A percentile compares a stretch with the other conserved stretches of the same genome.
These are phyloP conservation scores for Erebia aethiops DNA, from an alignment of 2,888 invertebrate genomes.

Conservation along the genomic window DNA sequence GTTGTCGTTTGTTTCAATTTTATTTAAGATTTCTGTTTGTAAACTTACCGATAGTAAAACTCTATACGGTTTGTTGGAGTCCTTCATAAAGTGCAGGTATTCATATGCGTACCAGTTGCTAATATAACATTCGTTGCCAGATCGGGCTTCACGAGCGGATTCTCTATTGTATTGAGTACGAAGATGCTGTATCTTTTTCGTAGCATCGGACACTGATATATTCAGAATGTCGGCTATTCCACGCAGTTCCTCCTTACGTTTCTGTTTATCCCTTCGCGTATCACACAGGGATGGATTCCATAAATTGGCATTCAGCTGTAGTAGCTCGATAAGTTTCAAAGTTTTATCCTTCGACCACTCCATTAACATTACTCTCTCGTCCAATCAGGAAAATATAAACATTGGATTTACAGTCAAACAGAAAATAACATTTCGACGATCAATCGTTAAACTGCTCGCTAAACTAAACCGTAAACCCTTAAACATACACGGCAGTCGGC, in stretches of 20 bases:
- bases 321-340: constrained; percentile 70
- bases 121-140: constrained; percentile 72
- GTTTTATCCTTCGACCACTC: constrained; percentile 80
- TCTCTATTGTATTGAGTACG: constrained; percentile 85
- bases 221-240: constrained; percentile 67
- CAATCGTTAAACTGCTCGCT: constrained; percentile 58
- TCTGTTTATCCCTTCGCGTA: constrained; percentile 72
- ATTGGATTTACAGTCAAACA: constrained; percentile 46
- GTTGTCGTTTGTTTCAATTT: too few species aligned
- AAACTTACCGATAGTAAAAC: constrained; percentile 65
- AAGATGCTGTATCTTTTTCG: constrained; percentile 84
- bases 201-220: constrained; percentile 73
- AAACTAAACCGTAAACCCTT: constrained; percentile 30
- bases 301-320: constrained; percentile 69
- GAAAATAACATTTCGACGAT: constrained; percentile 53
- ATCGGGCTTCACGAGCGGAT: constrained; percentile 79
- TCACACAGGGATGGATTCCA: constrained; percentile 76
- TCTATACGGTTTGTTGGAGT: constrained; percentile 76
- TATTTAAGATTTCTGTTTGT: background rate
- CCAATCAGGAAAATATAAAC: constrained; percentile 49
- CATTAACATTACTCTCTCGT: constrained; percentile 51
- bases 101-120: constrained; percentile 83
- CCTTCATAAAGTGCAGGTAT: constrained; percentile 83
- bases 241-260: constrained; percentile 70
- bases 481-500: background rate